phyloP scores from a whole-genome alignment of 2,888 invertebrate species.

The Athalia circularis region DNA sequence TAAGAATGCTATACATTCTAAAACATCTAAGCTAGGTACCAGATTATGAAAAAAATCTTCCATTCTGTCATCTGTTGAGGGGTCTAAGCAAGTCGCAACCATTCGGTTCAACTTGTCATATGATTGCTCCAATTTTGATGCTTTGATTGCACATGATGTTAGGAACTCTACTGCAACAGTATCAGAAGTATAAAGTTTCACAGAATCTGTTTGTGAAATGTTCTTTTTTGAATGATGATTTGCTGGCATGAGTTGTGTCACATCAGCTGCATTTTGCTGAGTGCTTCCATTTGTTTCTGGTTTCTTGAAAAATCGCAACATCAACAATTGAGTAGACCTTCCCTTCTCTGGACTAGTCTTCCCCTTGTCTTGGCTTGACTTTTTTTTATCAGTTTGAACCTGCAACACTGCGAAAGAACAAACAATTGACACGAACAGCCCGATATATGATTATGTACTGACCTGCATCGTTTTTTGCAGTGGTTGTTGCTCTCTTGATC shows the following conservation, averaged over 20 bases:
- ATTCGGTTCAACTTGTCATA: conserved; percentile 40
- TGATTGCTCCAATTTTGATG: conserved; percentile 57
- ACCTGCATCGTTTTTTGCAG: conserved; percentile 48
- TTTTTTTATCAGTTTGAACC: conserved; percentile 12
- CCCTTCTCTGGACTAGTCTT: background rate
- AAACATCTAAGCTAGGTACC: conserved; percentile 57
- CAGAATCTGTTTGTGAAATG: conserved; percentile 50
- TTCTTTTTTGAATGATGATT: background rate
- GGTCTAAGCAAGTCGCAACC: conserved; percentile 54
- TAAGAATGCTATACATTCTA: conserved; percentile 56
- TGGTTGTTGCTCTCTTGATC: conserved; percentile 46
- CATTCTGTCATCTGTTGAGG: conserved; percentile 43
- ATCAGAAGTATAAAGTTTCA: conserved; percentile 65
- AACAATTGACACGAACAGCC: conserved; percentile 21
- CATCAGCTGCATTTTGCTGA: background rate
- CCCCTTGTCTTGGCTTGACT: no score
- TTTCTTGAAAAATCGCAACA: conserved; percentile 59
- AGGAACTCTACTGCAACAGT: conserved; percentile 65
- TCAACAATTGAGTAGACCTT: conserved; percentile 53
- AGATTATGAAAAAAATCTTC: conserved; percentile 56
- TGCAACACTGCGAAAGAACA: background rate
- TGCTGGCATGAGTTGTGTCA: background rate
- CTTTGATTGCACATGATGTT: conserved; percentile 64
- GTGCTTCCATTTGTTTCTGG: conserved; percentile 36
- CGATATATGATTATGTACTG: background rate